phyloP scores from a whole-genome alignment of 2,113 vertebrate genomes.

The Crocuta crocuta region DNA sequence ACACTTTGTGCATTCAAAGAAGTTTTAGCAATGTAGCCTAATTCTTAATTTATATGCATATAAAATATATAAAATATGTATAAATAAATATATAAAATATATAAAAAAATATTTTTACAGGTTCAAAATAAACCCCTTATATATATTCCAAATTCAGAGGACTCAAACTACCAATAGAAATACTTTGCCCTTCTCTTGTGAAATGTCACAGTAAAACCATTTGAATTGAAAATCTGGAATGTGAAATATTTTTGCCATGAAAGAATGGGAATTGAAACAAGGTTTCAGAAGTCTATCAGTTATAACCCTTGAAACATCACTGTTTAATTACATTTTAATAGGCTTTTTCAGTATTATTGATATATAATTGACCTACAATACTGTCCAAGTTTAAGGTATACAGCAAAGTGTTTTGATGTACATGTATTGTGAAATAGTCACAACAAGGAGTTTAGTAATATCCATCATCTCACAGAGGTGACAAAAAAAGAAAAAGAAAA shows the following conservation, averaged over 20 bases:
- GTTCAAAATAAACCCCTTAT: not conserved
- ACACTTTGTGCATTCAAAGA: conserved; percentile 20
- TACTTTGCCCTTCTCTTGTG: not conserved
- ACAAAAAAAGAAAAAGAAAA: not conserved
- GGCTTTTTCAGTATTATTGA: not conserved
- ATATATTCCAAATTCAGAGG: not conserved
- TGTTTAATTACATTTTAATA: conserved; percentile 54
- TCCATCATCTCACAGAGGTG: not conserved
- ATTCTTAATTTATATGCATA: not conserved
- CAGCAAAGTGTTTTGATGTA: not conserved
- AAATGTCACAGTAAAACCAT: not conserved
- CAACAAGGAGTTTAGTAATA: not conserved
- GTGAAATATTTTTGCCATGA: not conserved
- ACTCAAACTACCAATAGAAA: not conserved
- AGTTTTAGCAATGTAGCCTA: not conserved
- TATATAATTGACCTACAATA: not conserved
- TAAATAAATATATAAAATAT: not conserved
- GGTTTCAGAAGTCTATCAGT: not conserved
- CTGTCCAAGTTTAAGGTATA: not conserved
- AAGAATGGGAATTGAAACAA: not conserved
- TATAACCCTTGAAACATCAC: not conserved
- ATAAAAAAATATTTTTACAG: not conserved
- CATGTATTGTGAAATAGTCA: not conserved
- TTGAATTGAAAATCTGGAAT: conserved; percentile 23
- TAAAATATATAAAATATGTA: not conserved